Percentiles rank a stretch among this genome's conserved stretches.
Conservation (phyloP, 2,888 invertebrate species). For the Resseliella maxima region DNA sequence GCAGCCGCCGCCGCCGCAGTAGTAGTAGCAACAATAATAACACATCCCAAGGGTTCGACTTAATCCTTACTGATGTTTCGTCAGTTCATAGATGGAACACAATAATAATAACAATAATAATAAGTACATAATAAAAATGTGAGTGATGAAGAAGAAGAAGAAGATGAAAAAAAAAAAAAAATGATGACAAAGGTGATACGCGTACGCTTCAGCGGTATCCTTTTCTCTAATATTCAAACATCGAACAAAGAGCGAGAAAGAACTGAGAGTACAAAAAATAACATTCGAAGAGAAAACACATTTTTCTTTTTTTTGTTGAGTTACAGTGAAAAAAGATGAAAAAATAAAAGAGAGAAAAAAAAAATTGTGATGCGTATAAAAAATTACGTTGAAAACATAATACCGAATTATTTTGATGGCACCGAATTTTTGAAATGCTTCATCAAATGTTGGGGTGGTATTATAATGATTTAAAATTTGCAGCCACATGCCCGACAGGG, state of each 20-base stretch:
- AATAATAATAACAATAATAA: constrained; percentile 37
- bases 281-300: neutral
- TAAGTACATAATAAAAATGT: constrained; percentile 29
- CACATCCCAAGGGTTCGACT: constrained; percentile 46
- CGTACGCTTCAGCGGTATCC: constrained; percentile 19
- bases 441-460: constrained; percentile 6
- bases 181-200: constrained; percentile 55
- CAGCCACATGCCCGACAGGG: neutral
- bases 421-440: neutral
- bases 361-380: neutral
- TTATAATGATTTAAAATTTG: constrained; percentile 16
- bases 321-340: too few relatives aligned
- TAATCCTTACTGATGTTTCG: constrained; percentile 55
- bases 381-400: constrained; percentile 41
- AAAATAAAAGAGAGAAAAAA: neutral
- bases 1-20: neutral
- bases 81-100: constrained; percentile 42
- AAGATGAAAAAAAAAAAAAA: constrained; percentile 18
- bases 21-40: neutral
- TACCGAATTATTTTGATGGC: constrained; percentile 41
- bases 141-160: too few relatives aligned
- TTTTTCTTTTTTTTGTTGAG: neutral
- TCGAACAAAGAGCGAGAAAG: neutral
- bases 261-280: neutral
- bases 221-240: constrained; percentile 33